A percentile compares a stretch with the other conserved stretches of the same genome.
These are phyloP conservation scores for Collichthys lucidus DNA, from an alignment of 2,113 vertebrate species.

Conservation along the genomic window DNA sequence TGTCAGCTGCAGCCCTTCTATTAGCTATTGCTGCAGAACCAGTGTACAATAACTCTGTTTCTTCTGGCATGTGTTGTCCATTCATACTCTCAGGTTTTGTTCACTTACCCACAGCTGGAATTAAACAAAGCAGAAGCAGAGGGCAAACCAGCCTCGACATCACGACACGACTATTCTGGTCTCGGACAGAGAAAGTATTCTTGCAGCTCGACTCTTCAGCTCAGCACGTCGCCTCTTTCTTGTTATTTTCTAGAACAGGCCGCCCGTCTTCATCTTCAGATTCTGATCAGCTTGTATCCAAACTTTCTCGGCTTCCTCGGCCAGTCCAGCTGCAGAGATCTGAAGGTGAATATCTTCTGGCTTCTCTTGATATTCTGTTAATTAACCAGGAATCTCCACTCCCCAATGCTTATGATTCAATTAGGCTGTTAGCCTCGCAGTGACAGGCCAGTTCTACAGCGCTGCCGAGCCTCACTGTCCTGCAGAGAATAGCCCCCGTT, in stretches of 20 bases:
- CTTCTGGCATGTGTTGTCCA: not conserved
- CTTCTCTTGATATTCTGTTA: conserved; percentile 26
- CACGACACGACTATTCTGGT: conserved; percentile 8
- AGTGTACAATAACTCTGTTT: not conserved
- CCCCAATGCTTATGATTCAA: conserved; percentile 55
- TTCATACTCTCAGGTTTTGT: not conserved
- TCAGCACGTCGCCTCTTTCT: not conserved
- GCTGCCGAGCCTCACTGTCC: not conserved
- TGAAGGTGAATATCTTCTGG: conserved; percentile 28
- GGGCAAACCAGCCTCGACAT: conserved; percentile 59
- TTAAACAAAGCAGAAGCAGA: conserved; percentile 63
- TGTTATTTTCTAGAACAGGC: not conserved
- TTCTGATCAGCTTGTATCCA: not conserved
- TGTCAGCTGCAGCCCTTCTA: not conserved
- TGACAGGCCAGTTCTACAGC: not conserved
- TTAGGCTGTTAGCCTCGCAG: conserved; percentile 38
- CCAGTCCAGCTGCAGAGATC: conserved; percentile 1
- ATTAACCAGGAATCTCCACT: conserved; percentile 61
- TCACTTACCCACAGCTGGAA: conserved; percentile 75
- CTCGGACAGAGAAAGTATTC: not conserved
- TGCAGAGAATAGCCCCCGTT: conserved; percentile 36
- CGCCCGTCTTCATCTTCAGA: not conserved
- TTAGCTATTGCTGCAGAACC: not conserved
- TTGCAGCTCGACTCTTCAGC: not conserved
- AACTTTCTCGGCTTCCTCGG: not conserved